These are phyloP conservation scores for Arothron firmamentum DNA, from an alignment of 2,113 vertebrate species.

Conservation along the genomic window DNA sequence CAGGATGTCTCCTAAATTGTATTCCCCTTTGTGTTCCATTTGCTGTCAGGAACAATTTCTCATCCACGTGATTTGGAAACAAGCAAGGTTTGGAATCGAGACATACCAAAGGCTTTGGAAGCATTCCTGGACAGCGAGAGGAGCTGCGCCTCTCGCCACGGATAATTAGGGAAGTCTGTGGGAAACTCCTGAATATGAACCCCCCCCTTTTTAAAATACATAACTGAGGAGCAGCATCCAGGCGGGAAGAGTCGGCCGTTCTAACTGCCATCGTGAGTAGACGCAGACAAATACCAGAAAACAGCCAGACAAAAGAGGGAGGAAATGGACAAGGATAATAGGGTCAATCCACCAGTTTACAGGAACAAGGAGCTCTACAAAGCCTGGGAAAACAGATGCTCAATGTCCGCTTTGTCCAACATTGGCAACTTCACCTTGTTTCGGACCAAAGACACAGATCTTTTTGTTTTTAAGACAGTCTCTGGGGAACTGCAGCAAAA, in stretches of 20 bases:
- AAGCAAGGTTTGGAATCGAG: slow-evolving; percentile 36
- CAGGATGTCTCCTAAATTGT: too few species aligned
- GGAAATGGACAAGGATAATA: slow-evolving; percentile 2
- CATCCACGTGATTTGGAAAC: slow-evolving; percentile 22
- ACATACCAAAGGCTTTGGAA: slow-evolving; percentile 51
- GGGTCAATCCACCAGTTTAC: slow-evolving; percentile 2
- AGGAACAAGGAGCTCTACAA: neutral
- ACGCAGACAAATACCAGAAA: slow-evolving; percentile 25
- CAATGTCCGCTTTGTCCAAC: neutral
- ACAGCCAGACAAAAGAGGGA: slow-evolving; percentile 8
- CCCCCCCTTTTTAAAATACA: slow-evolving; percentile 12
- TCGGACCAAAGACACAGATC: too few species aligned
- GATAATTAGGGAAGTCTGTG: slow-evolving; percentile 69
- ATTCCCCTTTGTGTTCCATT: too few species aligned
- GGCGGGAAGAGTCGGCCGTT: slow-evolving; percentile 56
- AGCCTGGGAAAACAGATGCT: slow-evolving; percentile 5
- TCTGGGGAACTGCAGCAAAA: too few species aligned
- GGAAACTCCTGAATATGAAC: slow-evolving; percentile 65
- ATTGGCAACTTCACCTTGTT: neutral
- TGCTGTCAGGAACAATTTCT: too few species aligned
- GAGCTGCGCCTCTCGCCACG: slow-evolving; percentile 50
- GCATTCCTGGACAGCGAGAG: slow-evolving; percentile 61
- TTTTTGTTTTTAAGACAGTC: too few species aligned
- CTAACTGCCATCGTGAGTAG: slow-evolving; percentile 9
- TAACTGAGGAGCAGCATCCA: slow-evolving; percentile 31